Base-by-base conservation (phyloP, 2,113 vertebrate genomes). In the Sorex araneus region DNA sequence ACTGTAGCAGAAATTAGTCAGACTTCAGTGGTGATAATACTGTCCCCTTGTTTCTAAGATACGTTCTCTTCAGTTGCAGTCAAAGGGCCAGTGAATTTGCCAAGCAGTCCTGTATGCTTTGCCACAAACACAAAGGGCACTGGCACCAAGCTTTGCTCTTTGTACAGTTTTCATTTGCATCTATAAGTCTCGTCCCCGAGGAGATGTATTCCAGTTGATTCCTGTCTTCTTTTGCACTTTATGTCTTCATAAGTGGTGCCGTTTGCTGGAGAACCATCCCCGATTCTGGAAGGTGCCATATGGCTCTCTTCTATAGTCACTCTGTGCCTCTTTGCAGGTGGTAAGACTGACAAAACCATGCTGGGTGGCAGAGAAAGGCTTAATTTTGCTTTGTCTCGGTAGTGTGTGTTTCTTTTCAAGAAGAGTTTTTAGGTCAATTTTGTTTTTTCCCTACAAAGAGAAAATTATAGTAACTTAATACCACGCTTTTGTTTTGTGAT, bases 401-500 rank as follows among this genome's bases (percentile, higher is more conserved):
- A 23, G 4, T 64, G 6, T 64, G 4, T 86, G 10, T 77, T 85
- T 74, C 32, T 88, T 83, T 76, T 45, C 32, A 30, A 86, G 28
- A 32, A 81, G 45, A 83, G 89, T 82, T 50, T 83, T 92, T 4
- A 30, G 34, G 78, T 67, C 12, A 50, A 50, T 57, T 83, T 92
- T 87, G 64, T 27, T 28, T 63, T 86, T 27, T 11, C 28, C 28
- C 64, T 66, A 83, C 11, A 80, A 93, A 78, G 28, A 6, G 25
- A 60, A 73, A 77, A 69, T 88, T 78, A 79, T 67, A 75, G 6
- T 79, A 63, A 28, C 50, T 77, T 89, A 81, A 54, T 90, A 71
- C 18, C 81, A 45, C 12, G 90, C 71, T 69, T 91, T 94, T 27
- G 8, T 83, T 92, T 92, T 81, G 32, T 30, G 34, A 79, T 85